Evolutionary conservation across 2,797 vertebrate species (phyloP), one percentile per base, ranked within the genome.

Genomic region (Cichlasoma orientale): DNA sequence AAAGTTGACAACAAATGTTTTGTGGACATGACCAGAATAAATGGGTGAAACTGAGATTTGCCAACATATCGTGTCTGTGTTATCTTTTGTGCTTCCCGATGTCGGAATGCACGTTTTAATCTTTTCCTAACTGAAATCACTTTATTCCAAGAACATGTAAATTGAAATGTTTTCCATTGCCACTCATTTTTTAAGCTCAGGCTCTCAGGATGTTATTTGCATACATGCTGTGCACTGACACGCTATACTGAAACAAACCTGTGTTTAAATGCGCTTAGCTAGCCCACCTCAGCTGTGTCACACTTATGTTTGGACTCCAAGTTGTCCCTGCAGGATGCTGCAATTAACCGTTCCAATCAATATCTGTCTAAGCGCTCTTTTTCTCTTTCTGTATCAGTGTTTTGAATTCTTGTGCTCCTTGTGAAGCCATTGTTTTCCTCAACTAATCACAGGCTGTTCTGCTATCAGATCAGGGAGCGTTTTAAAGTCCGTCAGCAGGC

Each of bases 391-490:
- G 18, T 58, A 54, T 76, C 53, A 2, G 5, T 88, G 79, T 85
- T 84, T 77, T 77, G 50, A 83, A 76, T 59, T 47, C 78, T 53
- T 18, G 29, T 21, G 1, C 63, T 74, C 25, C 3, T 57, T 74
- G 56, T 58, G 63, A 81, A 78, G 78, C 75, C 74, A 83, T 84
- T 86, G 89, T 92, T 91, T 87, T 52, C 0, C 31, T 50, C 27
- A 76, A 44, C 88, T 91, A 88, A 92, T 92, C 90, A 93, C 78
- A 90, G 84, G 47, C 78, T 7, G 18, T 3, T 52, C 72, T 44
- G 77, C 68, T 87, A 87, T 93, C 86, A 80, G 90, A 90, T 90
- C 80, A 44, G 72, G 75, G 83, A 77, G 11, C 23, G 12, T 80
- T 89, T 89, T 71, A 87, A 68, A 25, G 9, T 88, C 86, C 76